Conservation (phyloP, 2,888 invertebrate genomes). For the Sialis fuliginosa region DNA sequence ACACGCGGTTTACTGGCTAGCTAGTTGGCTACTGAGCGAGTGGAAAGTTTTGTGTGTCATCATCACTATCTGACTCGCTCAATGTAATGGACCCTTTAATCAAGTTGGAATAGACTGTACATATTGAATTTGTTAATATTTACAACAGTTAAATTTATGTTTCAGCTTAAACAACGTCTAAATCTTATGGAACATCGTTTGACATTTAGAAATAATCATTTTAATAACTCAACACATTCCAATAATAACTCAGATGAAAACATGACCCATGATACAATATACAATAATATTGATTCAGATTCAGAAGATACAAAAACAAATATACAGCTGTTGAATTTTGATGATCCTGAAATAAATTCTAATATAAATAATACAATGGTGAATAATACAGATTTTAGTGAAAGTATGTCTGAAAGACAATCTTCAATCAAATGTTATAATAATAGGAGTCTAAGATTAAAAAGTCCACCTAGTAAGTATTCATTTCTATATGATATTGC, state of each 20-base stretch:
- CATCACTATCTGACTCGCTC: no score
- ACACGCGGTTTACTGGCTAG: no score
- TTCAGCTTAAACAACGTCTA: constrained; percentile 45
- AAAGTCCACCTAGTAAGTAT: not conserved
- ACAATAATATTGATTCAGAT: constrained; percentile 8
- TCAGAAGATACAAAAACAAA: constrained; percentile 17
- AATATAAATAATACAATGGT: no score
- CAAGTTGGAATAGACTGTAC: no score
- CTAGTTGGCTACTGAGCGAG: no score
- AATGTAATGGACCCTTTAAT: no score
- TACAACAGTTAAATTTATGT: constrained; percentile 12
- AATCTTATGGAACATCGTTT: constrained; percentile 48
- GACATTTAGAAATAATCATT: constrained; percentile 11
- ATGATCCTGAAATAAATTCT: constrained; percentile 1
- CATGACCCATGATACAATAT: constrained; percentile 23
- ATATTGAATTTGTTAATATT: not conserved
- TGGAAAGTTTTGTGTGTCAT: no score
- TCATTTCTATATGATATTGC: not conserved
- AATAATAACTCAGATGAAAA: constrained; percentile 12
- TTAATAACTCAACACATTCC: constrained; percentile 2
- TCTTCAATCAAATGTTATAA: not conserved
- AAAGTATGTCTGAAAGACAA: not conserved
- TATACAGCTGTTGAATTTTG: constrained; percentile 10
- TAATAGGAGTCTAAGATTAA: not conserved
- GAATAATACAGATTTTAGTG: no score